phyloP scores from a whole-genome alignment of 1,140 invertebrate species.

The silkworm (Bombyx mori) region ASM3026992v2 NC_085121.1:13883501-13884000 shows the following conservation, averaged over 20 bases:
- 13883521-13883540: no score
- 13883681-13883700: conserved; percentile 18
- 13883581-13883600: no score
- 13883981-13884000: background rate
- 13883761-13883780: conserved; percentile 36
- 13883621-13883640: no score
- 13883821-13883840: conserved; percentile 9
- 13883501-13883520: no score
- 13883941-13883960: no score
- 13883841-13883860: conserved; percentile 29
- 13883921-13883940: no score
- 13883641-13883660: background rate
- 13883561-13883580: no score
- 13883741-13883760: conserved; percentile 58
- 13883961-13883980: no score
- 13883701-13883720: conserved; percentile 46
- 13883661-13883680: background rate
- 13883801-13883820: conserved; percentile 47
- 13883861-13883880: background rate
- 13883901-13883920: no score
- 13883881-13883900: background rate
- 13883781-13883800: conserved; percentile 26
- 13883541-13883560: no score
- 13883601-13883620: no score
- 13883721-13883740: conserved; percentile 50